These are phyloP conservation scores for Dufourea novaeangliae DNA, from an alignment of 1,140 invertebrate genomes.

Conservation along the genomic window DNA sequence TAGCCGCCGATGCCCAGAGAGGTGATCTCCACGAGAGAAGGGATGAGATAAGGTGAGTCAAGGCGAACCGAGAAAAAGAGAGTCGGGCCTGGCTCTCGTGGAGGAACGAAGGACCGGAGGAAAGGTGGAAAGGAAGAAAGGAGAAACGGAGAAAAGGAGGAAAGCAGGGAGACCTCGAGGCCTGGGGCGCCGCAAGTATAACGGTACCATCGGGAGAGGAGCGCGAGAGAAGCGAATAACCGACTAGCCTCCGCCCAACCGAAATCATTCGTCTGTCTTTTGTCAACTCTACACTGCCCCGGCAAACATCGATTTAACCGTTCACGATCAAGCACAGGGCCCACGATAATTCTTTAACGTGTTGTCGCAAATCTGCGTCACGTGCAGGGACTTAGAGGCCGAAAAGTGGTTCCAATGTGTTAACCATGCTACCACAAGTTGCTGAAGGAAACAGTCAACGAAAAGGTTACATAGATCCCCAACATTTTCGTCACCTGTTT, in stretches of 20 bases:
- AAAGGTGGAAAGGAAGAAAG: constrained; percentile 3
- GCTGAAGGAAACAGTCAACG: no score
- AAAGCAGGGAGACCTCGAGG: constrained; percentile 52
- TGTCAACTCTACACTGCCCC: background rate
- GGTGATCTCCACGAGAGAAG: constrained; percentile 8
- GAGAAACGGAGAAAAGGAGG: constrained; percentile 1
- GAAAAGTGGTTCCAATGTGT: no score
- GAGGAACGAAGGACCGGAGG: background rate
- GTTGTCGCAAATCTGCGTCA: no score
- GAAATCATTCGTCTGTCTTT: constrained; percentile 50
- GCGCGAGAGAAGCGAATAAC: constrained; percentile 48
- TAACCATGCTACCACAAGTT: no score
- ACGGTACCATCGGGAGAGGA: constrained; percentile 60
- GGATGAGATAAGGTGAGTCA: background rate
- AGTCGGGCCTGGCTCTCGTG: background rate
- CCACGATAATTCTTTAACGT: no score
- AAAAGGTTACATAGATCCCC: no score
- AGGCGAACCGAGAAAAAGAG: background rate
- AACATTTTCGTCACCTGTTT: no score
- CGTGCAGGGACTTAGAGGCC: no score
- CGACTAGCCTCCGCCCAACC: constrained; percentile 54
- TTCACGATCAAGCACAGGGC: no score
- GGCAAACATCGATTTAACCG: background rate
- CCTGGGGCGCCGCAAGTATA: constrained; percentile 59
- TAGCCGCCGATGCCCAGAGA: background rate